phyloP scores from a whole-genome alignment of 2,888 invertebrate species.

The Epinotia nisella region DNA sequence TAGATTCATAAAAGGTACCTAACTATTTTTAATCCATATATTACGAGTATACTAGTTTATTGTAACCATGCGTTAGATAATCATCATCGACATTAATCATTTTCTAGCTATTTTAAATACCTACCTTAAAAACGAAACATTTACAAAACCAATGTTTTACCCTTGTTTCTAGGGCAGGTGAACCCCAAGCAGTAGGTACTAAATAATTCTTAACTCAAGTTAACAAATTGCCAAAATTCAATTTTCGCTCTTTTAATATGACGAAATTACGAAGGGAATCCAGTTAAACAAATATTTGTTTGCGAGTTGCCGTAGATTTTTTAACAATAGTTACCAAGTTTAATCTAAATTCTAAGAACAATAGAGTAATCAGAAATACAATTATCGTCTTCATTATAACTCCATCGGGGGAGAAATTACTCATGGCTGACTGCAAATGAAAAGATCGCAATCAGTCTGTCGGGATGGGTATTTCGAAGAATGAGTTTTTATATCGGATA shows the following conservation, averaged over 20 bases:
- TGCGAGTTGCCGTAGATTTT: slow-evolving; percentile 59
- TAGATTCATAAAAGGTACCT: too few species aligned
- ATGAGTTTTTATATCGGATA: slow-evolving; percentile 13
- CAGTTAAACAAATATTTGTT: slow-evolving; percentile 68
- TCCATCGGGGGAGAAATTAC: slow-evolving; percentile 68
- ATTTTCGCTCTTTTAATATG: slow-evolving; percentile 13
- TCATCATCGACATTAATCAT: too few species aligned
- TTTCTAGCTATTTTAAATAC: too few species aligned
- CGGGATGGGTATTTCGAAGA: slow-evolving; percentile 51
- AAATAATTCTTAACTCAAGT: not conserved
- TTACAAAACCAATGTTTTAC: too few species aligned
- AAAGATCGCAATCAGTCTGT: slow-evolving; percentile 77
- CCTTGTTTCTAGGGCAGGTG: not conserved
- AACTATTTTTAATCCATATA: too few species aligned
- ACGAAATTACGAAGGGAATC: slow-evolving; percentile 47
- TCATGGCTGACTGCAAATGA: slow-evolving; percentile 77
- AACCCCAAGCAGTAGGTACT: not conserved
- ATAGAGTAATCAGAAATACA: slow-evolving; percentile 77
- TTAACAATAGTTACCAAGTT: slow-evolving; percentile 60
- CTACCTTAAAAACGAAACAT: too few species aligned
- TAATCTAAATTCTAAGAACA: slow-evolving; percentile 74
- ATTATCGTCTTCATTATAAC: slow-evolving; percentile 78
- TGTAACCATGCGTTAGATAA: too few species aligned
- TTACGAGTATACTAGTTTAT: too few species aligned
- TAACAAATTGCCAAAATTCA: slow-evolving; percentile 4